These are phyloP conservation scores for Calyptomena viridis DNA, from an alignment of 2,113 vertebrate species.

Conservation along the genomic window DNA sequence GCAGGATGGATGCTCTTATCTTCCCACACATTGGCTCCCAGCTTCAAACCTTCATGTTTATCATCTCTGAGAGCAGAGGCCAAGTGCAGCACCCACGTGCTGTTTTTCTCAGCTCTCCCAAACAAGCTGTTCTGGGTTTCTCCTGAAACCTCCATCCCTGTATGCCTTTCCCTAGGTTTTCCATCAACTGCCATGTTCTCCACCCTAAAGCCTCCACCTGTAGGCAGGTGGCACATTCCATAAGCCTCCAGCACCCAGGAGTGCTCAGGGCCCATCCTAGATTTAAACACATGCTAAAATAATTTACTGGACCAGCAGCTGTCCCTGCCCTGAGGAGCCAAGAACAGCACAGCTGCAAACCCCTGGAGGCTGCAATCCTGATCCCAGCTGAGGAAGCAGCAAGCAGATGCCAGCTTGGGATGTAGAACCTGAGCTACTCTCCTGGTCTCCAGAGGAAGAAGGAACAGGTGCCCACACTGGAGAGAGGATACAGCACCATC, in stretches of 20 bases:
- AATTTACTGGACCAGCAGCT: neutral
- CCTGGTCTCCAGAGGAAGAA: neutral
- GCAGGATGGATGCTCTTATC: neutral
- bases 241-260: neutral
- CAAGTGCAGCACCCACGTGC: neutral
- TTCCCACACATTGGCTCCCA: neutral
- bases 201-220: neutral
- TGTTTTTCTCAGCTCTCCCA: neutral
- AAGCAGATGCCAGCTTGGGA: neutral
- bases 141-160: neutral
- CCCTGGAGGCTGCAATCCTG: neutral
- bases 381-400: neutral
- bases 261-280: neutral
- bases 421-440: fast-evolving
- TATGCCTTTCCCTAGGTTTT: neutral
- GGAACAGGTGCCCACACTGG: neutral
- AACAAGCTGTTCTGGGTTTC: neutral
- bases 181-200: neutral
- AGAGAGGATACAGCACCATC: neutral
- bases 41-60: neutral
- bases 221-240: neutral
- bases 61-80: neutral
- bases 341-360: neutral
- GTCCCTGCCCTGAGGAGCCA: neutral
- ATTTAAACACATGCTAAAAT: neutral